Conservation (phyloP, 2,888 invertebrate genomes). For the Pachycephus smyrnensis region DNA sequence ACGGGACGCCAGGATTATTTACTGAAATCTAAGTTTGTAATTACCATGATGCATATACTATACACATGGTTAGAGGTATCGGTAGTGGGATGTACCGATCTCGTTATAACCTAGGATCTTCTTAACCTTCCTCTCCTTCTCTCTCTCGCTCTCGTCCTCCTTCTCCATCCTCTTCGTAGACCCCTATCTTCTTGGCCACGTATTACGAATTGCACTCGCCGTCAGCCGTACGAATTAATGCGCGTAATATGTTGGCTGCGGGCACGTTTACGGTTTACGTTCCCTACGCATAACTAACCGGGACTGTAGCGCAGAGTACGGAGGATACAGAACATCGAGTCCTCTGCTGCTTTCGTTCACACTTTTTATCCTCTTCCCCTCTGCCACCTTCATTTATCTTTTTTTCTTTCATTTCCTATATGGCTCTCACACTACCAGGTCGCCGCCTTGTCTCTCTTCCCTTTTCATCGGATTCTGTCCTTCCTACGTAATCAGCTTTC, state of each 20-base stretch:
- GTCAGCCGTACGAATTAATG: constrained; percentile 62
- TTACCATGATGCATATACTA: constrained; percentile 45
- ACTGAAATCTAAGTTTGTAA: constrained; percentile 62
- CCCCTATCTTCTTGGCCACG: constrained; percentile 37
- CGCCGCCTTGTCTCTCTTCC: neutral
- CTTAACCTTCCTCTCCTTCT: constrained; percentile 28
- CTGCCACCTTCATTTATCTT: constrained; percentile 21
- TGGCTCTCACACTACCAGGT: constrained; percentile 19
- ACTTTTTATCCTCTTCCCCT: neutral
- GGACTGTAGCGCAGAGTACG: constrained; percentile 29
- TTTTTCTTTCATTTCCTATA: constrained; percentile 19
- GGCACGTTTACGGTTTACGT: constrained; percentile 60
- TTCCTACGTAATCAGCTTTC: constrained; percentile 57
- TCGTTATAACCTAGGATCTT: constrained; percentile 51
- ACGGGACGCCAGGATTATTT: constrained; percentile 51
- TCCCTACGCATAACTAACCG: constrained; percentile 50
- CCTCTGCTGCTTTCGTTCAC: constrained; percentile 1
- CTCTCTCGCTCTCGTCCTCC: constrained; percentile 28
- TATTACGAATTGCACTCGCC: constrained; percentile 60
- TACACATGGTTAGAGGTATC: constrained; percentile 20
- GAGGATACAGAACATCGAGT: constrained; percentile 34
- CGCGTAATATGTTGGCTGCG: constrained; percentile 61
- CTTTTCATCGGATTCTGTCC: constrained; percentile 8
- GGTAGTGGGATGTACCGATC: constrained; percentile 39
- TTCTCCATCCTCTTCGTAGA: constrained; percentile 28